Evolutionary conservation across 2,888 invertebrate species (phyloP).

Genomic region (Cabera pusaria): DNA sequence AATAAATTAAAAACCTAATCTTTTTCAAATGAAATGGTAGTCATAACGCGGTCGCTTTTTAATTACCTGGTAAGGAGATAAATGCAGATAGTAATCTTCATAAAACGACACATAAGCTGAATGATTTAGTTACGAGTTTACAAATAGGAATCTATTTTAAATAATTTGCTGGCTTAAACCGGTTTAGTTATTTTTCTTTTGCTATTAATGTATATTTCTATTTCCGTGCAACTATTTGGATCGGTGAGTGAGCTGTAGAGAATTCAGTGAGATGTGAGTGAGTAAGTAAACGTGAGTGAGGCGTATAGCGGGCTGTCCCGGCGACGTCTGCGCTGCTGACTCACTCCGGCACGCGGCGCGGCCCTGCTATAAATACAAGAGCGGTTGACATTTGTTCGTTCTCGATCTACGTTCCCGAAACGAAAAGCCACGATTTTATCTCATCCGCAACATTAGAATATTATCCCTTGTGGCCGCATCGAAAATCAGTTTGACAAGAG

Average conservation of each 20-base stretch:
- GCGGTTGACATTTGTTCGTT: slow-evolving; percentile 77
- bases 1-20: no score
- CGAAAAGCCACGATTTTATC: slow-evolving; percentile 47
- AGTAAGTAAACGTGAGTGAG: slow-evolving; percentile 42
- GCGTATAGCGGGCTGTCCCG: slow-evolving; percentile 57
- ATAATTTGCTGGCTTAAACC: slow-evolving; percentile 8
- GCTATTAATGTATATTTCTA: slow-evolving; percentile 34
- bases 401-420: slow-evolving; percentile 68
- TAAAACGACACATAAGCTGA: slow-evolving; percentile 16
- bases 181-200: slow-evolving; percentile 20
- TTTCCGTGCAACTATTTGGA: slow-evolving; percentile 37
- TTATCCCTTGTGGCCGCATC: slow-evolving; percentile 7
- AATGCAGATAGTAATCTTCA: no score
- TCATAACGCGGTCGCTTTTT: no score
- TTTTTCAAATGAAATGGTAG: no score
- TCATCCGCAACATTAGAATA: slow-evolving; percentile 30
- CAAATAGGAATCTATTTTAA: slow-evolving; percentile 15
- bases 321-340: slow-evolving; percentile 65
- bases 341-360: slow-evolving; percentile 65
- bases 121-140: background rate
- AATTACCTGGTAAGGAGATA: no score
- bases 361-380: slow-evolving; percentile 68
- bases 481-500: slow-evolving; percentile 13
- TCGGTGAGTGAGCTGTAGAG: slow-evolving; percentile 43
- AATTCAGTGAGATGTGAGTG: slow-evolving; percentile 41